phyloP scores from a whole-genome alignment of 2,888 invertebrate genomes.

The Dryobota labecula region DNA sequence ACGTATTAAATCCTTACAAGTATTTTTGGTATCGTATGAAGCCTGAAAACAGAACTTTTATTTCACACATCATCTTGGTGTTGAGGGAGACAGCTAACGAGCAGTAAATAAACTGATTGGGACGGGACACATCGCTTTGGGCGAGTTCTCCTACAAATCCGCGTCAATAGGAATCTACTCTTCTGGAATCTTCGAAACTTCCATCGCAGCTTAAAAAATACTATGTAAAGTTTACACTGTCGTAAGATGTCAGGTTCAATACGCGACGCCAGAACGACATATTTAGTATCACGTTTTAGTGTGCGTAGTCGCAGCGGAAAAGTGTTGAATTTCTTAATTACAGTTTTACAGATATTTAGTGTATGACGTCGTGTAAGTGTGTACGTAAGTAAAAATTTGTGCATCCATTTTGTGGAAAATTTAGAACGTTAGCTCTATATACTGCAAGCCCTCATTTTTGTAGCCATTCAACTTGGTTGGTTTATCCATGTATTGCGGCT shows the following conservation, averaged over 20 bases:
- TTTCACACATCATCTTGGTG: background rate
- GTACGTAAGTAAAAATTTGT: no score
- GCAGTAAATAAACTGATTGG: background rate
- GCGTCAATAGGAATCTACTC: background rate
- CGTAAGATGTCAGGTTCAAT: background rate
- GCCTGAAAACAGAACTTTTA: conserved; percentile 12
- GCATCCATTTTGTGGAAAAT: no score
- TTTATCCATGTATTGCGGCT: no score
- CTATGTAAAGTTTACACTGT: background rate
- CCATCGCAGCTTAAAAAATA: background rate
- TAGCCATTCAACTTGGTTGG: no score
- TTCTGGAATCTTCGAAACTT: background rate
- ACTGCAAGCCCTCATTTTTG: no score
- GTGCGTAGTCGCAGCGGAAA: no score
- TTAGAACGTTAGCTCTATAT: no score
- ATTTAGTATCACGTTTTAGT: background rate
- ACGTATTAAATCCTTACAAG: conserved; percentile 2
- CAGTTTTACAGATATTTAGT: no score
- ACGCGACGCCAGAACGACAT: background rate
- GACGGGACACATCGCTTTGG: background rate
- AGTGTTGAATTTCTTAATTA: no score
- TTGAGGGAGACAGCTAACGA: background rate
- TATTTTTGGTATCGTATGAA: background rate
- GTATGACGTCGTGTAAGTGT: no score
- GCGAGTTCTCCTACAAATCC: background rate